Conservation (phyloP, 2,113 vertebrate genomes). For the Callospermophilus lateralis region DNA sequence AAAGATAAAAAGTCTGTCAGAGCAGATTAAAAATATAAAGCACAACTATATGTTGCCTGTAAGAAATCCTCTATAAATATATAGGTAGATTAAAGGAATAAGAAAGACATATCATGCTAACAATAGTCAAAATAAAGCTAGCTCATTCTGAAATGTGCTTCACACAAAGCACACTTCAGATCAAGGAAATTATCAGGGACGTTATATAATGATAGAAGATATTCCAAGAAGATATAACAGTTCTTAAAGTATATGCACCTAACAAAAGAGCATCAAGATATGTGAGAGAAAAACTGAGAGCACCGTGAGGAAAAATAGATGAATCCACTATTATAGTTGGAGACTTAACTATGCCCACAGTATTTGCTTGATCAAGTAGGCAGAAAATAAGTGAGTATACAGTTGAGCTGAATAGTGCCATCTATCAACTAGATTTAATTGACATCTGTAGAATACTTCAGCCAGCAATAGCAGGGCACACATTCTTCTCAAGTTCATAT, state of each 20-base stretch:
- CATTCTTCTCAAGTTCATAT: constrained; percentile 21
- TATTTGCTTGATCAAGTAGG: not conserved
- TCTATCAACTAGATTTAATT: not conserved
- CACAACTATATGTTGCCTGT: not conserved
- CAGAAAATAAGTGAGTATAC: constrained; percentile 42
- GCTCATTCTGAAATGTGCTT: not conserved
- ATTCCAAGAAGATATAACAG: not conserved
- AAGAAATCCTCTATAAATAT: constrained; percentile 21
- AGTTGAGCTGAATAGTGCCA: not conserved
- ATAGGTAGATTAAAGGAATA: constrained; percentile 2
- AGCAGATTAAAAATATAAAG: constrained; percentile 6
- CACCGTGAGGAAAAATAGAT: not conserved
- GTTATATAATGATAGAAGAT: not conserved
- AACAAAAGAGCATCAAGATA: constrained; percentile 10
- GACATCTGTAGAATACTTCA: constrained; percentile 1
- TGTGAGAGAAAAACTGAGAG: not conserved
- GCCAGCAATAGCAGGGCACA: not conserved
- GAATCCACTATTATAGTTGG: not conserved
- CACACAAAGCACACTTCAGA: constrained; percentile 25
- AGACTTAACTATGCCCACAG: not conserved
- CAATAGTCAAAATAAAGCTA: not conserved
- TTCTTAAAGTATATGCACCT: not conserved
- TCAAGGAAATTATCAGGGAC: not conserved
- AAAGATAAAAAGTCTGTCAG: not conserved
- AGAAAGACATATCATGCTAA: not conserved